These are phyloP conservation scores for Scomber colias DNA, from an alignment of 2,113 vertebrate species.

Conservation along the genomic window DNA sequence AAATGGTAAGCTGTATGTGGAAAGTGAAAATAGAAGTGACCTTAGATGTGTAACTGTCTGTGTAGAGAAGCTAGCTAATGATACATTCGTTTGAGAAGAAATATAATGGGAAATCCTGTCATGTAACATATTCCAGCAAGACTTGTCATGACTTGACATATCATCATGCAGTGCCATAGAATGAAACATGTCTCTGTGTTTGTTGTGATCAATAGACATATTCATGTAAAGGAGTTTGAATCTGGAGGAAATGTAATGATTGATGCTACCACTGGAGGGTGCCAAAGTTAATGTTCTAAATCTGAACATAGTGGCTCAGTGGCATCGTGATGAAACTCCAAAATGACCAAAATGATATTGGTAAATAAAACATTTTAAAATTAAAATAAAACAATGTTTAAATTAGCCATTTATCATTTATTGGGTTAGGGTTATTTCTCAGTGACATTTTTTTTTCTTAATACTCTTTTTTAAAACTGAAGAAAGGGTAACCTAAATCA, in stretches of 20 bases:
- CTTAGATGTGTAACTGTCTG: slow-evolving; percentile 76
- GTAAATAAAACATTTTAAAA: no score
- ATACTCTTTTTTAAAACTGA: no score
- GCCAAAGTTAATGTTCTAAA: background rate
- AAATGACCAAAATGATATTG: background rate
- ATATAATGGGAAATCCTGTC: slow-evolving; percentile 21
- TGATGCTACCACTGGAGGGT: background rate
- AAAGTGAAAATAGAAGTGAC: slow-evolving; percentile 78
- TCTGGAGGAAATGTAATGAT: slow-evolving; percentile 2
- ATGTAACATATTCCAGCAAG: slow-evolving; percentile 21
- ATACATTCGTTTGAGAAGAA: slow-evolving; percentile 45
- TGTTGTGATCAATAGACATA: slow-evolving; percentile 10
- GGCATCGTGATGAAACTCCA: no score
- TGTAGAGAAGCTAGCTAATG: slow-evolving; percentile 57
- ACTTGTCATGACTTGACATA: slow-evolving; percentile 4
- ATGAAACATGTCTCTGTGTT: slow-evolving; percentile 5
- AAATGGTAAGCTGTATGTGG: slow-evolving; percentile 28
- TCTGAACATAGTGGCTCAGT: background rate
- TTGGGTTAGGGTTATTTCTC: no score
- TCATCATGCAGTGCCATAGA: slow-evolving; percentile 45
- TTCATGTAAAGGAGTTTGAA: background rate
- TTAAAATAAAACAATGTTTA: background rate
- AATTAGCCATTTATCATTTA: no score
- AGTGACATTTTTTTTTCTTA: background rate
- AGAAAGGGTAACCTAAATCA: no score